A percentile compares a stretch with the other conserved stretches of the same genome.
phyloP scores from a whole-genome alignment of 2,797 vertebrate genomes.

The Phoxinus dragarum region DNA sequence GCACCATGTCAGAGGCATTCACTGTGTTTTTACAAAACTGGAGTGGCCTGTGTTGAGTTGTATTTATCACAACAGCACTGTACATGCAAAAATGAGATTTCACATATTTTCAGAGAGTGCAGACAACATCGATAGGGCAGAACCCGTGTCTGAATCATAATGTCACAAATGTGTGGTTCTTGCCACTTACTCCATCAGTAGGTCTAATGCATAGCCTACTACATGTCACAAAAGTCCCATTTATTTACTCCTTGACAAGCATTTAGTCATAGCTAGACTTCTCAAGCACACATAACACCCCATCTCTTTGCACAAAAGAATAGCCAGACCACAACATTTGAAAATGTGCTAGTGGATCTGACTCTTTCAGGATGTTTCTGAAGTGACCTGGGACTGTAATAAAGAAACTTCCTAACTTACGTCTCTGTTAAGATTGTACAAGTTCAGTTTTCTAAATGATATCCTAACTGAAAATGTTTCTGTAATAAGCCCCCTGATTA shows the following conservation, averaged over 20 bases:
- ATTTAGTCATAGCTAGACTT: neutral
- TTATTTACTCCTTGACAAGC: neutral
- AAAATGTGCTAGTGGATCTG: constrained; percentile 1
- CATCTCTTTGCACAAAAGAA: neutral
- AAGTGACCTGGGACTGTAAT: neutral
- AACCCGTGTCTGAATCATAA: neutral
- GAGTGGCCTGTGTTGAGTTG: neutral
- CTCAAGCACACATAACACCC: neutral
- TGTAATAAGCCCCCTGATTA: neutral
- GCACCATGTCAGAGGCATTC: neutral
- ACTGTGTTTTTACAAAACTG: neutral
- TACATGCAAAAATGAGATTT: neutral
- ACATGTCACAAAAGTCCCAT: neutral
- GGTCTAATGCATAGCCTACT: neutral
- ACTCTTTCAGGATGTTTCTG: constrained; percentile 3
- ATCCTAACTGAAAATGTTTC: constrained; percentile 1
- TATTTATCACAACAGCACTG: neutral
- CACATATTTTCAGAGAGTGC: neutral
- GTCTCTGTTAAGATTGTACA: neutral
- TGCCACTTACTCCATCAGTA: neutral
- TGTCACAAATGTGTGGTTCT: neutral
- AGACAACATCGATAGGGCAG: neutral
- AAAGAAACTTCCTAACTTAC: neutral
- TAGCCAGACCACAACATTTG: neutral
- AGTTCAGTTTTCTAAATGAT: neutral